Evolutionary conservation across 2,888 invertebrate species (phyloP), one percentile per base, ranked within the genome.

Genomic region (Lysandra bellargus): DNA sequence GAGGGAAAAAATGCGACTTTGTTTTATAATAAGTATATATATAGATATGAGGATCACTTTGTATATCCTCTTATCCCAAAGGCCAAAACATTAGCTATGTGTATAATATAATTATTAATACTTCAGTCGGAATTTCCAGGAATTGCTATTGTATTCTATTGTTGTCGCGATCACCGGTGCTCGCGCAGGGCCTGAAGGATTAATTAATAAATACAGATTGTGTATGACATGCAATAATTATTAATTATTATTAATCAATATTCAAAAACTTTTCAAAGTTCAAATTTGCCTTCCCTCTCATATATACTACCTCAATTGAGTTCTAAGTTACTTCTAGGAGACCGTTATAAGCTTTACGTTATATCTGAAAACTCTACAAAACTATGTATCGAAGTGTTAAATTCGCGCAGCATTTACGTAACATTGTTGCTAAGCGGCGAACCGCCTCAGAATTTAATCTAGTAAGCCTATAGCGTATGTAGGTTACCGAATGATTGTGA

Each of bases 401-500:
- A 69, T 64, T 69, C 69, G 69, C 69, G 33, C 69, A 69, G 69
- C 69, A 69, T 69, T 69, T 33, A 33, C 76, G 53, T 33, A 49
- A 49, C 49, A 30, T 33, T 30, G 76, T 76, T 57, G 53, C 76
- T 76, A 76, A 76, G 61, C 74, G 57, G 74, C 74, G 79, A 79
- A 81, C 79, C 80, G 80, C 82, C 81, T 81, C 82, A 81, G 82
- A 84, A 83, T 84, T 83, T 83, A 82, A 82, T 84, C 83, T 82
- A 82, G 82, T 77, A 77, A 78, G 82, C 81, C 83, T 83, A 83
- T 80, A 81, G 80, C 79, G 82, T 81, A 86, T 85, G 84, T 86
- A 83, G 85, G 86, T 85, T 85, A 85, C 83, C 82, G 84, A 84
- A 82, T 84, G 83, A 85, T 83, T 82, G 82, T 83, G 83, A 84